phyloP scores from a whole-genome alignment of 2,888 invertebrate species.

The Idaea straminata region DNA sequence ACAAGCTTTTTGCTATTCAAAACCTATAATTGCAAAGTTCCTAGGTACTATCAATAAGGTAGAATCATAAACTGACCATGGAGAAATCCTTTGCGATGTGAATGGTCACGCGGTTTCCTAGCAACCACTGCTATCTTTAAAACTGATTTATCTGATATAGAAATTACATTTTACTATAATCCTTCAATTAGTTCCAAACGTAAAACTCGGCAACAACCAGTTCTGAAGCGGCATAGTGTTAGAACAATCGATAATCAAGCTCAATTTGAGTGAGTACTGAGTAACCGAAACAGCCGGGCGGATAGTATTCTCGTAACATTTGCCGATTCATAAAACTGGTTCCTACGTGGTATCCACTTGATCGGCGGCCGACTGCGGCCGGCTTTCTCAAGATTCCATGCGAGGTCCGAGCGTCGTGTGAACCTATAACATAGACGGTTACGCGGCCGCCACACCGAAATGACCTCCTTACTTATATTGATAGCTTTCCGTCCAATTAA shows the following conservation, averaged over 20 bases:
- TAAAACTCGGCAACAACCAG: not conserved
- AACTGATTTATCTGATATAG: not conserved
- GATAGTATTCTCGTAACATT: constrained; percentile 22
- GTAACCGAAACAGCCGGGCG: constrained; percentile 15
- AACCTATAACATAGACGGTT: constrained; percentile 33
- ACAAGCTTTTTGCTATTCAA: not conserved
- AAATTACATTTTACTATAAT: not conserved
- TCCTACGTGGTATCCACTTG: constrained; percentile 57
- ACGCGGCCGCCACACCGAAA: not conserved
- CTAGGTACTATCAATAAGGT: not conserved
- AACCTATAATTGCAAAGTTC: not conserved
- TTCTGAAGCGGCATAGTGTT: not conserved
- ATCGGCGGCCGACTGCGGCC: constrained; percentile 60
- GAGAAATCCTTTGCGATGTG: not conserved
- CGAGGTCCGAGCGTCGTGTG: constrained; percentile 47
- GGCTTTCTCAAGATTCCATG: constrained; percentile 78
- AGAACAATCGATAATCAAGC: constrained; percentile 43
- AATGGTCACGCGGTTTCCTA: not conserved
- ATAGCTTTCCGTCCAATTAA: constrained; percentile 1
- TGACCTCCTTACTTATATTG: not conserved
- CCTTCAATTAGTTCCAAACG: not conserved
- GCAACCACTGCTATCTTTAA: not conserved
- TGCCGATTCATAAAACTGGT: constrained; percentile 42
- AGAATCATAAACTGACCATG: not conserved
- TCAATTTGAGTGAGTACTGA: constrained; percentile 20